phyloP scores from a whole-genome alignment of 2,797 vertebrate species.

The Chiloscyllium punctatum region DNA sequence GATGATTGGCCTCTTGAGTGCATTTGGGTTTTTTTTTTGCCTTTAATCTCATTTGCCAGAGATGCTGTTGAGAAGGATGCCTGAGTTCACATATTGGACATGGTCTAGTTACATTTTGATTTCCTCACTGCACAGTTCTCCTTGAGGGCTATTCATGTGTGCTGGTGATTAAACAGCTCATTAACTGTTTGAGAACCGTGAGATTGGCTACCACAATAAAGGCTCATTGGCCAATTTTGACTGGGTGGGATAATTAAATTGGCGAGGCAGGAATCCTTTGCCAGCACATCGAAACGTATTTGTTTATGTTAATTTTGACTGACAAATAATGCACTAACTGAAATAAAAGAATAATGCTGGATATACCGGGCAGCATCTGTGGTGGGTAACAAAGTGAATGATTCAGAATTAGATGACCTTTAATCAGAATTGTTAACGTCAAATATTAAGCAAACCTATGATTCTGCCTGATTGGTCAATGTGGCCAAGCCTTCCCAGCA shows the following conservation, averaged over 20 bases:
- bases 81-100: too few relatives aligned
- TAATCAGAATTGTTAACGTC: neutral
- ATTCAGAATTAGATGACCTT: neutral
- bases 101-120: too few relatives aligned
- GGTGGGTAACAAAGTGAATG: neutral
- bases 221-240: too few relatives aligned
- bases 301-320: neutral
- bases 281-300: neutral
- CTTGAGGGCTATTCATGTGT: neutral
- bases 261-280: neutral
- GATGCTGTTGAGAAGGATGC: neutral
- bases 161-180: neutral
- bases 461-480: neutral
- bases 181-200: neutral
- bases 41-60: neutral
- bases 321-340: neutral
- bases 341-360: neutral
- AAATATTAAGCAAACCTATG: neutral
- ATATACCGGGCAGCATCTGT: neutral
- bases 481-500: neutral
- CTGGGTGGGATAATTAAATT: neutral
- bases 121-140: neutral
- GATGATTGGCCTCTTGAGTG: neutral
- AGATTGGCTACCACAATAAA: neutral
- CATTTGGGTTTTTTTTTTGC: neutral